Evolutionary conservation across 2,797 vertebrate genomes (phyloP).

Genomic region (Hipposideros larvatus): DNA sequence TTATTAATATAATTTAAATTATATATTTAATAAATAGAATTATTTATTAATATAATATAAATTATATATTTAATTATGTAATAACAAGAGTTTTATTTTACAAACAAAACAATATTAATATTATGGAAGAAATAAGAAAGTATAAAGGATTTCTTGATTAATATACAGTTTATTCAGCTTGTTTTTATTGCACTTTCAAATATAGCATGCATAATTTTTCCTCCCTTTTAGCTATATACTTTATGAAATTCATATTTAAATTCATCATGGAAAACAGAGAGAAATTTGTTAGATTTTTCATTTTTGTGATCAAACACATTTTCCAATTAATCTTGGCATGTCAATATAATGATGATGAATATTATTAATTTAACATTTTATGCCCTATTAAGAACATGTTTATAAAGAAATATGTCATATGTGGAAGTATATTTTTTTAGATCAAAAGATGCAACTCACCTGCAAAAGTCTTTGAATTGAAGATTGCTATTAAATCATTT

Average conservation of each 20-base stretch:
- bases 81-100: slow-evolving; percentile 65
- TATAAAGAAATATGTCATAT: slow-evolving; percentile 70
- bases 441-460: neutral
- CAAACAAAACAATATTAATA: neutral
- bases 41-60: neutral
- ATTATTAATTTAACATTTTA: slow-evolving; percentile 84
- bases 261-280: slow-evolving; percentile 65
- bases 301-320: slow-evolving; percentile 85
- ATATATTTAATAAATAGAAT: neutral
- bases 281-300: slow-evolving; percentile 71
- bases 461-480: neutral
- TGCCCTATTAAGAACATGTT: slow-evolving; percentile 77
- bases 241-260: slow-evolving; percentile 80
- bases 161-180: slow-evolving; percentile 73
- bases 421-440: neutral
- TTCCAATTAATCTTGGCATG: slow-evolving; percentile 84
- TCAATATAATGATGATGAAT: slow-evolving; percentile 84
- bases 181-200: slow-evolving; percentile 58
- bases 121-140: slow-evolving; percentile 68
- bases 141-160: slow-evolving; percentile 62
- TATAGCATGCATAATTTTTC: slow-evolving; percentile 74
- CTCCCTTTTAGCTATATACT: slow-evolving; percentile 56
- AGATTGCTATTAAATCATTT: neutral
- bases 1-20: too few relatives aligned
- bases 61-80: neutral